Percentiles rank a stretch among this genome's conserved stretches.
Evolutionary conservation across 2,888 invertebrate species (phyloP).

Genomic region (Oxystoma pomonae): DNA sequence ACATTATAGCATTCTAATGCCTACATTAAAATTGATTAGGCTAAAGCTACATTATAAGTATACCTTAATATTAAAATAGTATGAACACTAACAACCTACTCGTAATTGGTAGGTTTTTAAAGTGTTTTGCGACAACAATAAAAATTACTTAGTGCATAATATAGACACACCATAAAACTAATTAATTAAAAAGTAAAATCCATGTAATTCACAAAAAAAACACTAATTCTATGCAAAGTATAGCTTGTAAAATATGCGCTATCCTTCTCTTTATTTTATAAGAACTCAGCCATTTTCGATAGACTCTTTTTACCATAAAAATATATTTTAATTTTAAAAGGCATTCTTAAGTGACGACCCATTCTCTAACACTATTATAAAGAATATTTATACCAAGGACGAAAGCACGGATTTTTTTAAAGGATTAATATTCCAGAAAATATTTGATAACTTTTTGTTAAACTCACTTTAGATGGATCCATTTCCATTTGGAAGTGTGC

Average conservation of each 20-base stretch:
- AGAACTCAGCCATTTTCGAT: not conserved
- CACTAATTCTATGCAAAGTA: conserved; percentile 92
- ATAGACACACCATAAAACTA: conserved; percentile 7
- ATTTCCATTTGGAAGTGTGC: no score
- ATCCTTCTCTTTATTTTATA: conserved; percentile 30
- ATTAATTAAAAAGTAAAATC: conserved; percentile 26
- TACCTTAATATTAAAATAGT: not conserved
- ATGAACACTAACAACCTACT: not conserved
- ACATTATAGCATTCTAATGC: conserved; percentile 36
- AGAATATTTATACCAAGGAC: no score
- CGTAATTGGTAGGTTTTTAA: not conserved
- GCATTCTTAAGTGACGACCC: no score
- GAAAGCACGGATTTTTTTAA: no score
- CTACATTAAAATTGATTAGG: conserved; percentile 35
- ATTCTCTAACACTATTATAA: no score
- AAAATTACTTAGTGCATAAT: conserved; percentile 21
- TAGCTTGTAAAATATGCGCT: conserved; percentile 65
- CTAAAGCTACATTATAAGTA: conserved; percentile 34
- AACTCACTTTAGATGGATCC: no score
- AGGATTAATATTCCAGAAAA: no score
- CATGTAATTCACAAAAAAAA: conserved; percentile 64
- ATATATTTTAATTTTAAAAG: no score
- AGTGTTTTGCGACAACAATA: not conserved
- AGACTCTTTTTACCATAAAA: not conserved
- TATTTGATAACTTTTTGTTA: no score